These are phyloP conservation scores for Echinarachnius parma DNA, from an alignment of 53 echinoderm and acorn worm species.

Conservation along the genomic window DNA sequence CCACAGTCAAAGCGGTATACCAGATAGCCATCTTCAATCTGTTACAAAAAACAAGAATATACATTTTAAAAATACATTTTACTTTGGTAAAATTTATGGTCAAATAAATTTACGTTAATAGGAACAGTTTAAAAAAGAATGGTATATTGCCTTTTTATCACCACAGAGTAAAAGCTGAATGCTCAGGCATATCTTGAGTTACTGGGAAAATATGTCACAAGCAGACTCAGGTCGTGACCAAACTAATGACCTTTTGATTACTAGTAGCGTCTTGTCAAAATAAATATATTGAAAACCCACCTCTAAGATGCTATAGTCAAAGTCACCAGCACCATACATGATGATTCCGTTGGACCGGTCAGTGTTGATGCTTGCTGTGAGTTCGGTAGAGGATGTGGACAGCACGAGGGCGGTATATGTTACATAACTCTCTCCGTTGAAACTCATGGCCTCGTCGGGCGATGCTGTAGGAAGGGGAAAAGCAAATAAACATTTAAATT, in stretches of 20 bases:
- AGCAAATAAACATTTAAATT: no score
- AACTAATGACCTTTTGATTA: no score
- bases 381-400: conserved; percentile 57
- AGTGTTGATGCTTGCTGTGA: conserved; percentile 65
- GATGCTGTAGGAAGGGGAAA: conserved; percentile 2
- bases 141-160: no score
- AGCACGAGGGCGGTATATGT: conserved; percentile 57
- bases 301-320: conserved; percentile 81
- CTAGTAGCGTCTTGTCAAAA: no score
- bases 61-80: conserved; percentile 6
- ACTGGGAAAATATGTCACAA: no score
- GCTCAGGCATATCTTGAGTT: no score
- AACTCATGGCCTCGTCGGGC: conserved; percentile 44
- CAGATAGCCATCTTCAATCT: conserved; percentile 75
- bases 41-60: neutral
- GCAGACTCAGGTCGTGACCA: no score
- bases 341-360: conserved; percentile 66
- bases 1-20: conserved; percentile 82
- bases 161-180: no score
- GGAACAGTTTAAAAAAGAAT: no score
- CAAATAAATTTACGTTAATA: no score
- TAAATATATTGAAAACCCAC: conserved; percentile 43
- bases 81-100: no score
- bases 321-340: conserved; percentile 86
- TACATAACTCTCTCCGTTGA: conserved; percentile 78